These are phyloP conservation scores for Eurypyga helias DNA, from an alignment of 2,113 vertebrate genomes.

Conservation along the genomic window DNA sequence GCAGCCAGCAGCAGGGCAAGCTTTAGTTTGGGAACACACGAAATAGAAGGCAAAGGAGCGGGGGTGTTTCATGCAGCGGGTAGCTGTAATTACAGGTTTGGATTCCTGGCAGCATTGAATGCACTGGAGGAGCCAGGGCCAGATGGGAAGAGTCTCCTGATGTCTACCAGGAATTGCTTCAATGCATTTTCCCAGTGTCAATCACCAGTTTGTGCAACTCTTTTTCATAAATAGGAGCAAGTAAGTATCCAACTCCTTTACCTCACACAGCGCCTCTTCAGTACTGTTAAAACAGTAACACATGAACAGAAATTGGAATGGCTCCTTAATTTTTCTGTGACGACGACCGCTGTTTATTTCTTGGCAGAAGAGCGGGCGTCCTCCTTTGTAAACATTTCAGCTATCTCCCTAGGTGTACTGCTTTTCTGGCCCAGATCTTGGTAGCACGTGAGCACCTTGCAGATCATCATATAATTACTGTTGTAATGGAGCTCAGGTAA, in stretches of 20 bases:
- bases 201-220: neutral
- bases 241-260: neutral
- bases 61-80: neutral
- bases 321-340: neutral
- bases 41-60: neutral
- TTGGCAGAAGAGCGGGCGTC: neutral
- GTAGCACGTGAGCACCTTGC: neutral
- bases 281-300: neutral
- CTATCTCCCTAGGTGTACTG: neutral
- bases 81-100: conserved; percentile 51
- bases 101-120: conserved; percentile 36
- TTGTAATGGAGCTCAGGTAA: neutral
- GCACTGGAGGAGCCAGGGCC: conserved; percentile 36
- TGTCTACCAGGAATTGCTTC: conserved; percentile 33
- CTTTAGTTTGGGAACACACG: neutral
- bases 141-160: conserved; percentile 55
- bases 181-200: conserved; percentile 15
- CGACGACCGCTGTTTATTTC: neutral
- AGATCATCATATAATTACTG: neutral
- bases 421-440: neutral
- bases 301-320: neutral
- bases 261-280: neutral
- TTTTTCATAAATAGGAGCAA: neutral
- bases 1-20: conserved; percentile 5
- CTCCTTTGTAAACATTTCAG: neutral